Evolutionary conservation across 2,797 vertebrate species (phyloP).

Genomic region (Gila robusta): DNA sequence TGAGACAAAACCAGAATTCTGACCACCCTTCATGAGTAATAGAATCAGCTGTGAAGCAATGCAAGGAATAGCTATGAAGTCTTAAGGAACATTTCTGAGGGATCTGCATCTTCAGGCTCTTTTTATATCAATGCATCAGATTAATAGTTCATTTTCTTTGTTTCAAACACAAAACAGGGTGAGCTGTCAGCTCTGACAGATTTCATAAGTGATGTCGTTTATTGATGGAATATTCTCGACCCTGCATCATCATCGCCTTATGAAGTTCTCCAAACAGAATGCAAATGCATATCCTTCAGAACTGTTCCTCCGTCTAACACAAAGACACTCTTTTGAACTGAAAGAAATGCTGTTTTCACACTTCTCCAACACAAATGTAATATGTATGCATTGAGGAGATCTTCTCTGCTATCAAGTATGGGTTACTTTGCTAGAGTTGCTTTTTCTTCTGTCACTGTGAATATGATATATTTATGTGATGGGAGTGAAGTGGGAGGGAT

Average conservation of each 20-base stretch:
- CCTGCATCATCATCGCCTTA: background rate
- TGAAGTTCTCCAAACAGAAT: conserved; percentile 5
- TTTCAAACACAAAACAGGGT: conserved; percentile 7
- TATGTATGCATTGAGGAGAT: background rate
- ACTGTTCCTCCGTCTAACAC: background rate
- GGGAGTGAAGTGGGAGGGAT: background rate
- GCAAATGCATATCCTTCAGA: conserved; percentile 4
- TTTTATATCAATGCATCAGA: conserved; percentile 22
- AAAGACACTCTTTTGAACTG: background rate
- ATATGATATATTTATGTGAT: background rate
- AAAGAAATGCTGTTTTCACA: background rate
- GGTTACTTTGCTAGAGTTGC: background rate
- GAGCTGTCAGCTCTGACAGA: conserved; percentile 19
- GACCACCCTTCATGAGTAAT: conserved; percentile 25
- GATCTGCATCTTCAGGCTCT: conserved; percentile 24
- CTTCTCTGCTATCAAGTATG: background rate
- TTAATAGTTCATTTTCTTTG: conserved; percentile 25
- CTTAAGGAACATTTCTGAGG: conserved; percentile 30
- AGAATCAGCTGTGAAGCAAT: background rate
- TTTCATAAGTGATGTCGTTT: conserved; percentile 20
- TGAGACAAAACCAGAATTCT: conserved; percentile 2
- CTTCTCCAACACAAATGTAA: background rate
- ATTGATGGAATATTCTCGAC: conserved; percentile 26
- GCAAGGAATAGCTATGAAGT: background rate
- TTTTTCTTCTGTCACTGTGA: background rate